Base-by-base conservation (phyloP, 2,113 vertebrate genomes). In the Pteropus alecto region DNA sequence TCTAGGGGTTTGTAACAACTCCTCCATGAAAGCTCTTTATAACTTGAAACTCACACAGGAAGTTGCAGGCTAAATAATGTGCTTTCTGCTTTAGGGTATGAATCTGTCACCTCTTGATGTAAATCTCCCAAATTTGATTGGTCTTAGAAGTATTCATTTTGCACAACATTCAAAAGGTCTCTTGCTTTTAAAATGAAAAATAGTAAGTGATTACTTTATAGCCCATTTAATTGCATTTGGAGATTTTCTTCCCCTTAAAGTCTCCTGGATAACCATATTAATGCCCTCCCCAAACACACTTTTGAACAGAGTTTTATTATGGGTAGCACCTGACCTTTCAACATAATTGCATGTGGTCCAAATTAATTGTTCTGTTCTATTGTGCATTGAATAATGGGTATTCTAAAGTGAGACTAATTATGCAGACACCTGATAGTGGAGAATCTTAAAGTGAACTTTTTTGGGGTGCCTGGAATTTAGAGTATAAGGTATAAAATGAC, bases 281-380 rank as follows among this genome's bases (percentile, higher is more conserved):
- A 93, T 21, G 30, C 41, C 93, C 88, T 97, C 96, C 76, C 94
- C 0, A 92, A 83, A 67, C 83, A 68, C 94, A 63, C 46, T 90
- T 76, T 63, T 88, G 82, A 97, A 90, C 6, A 96, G 89, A 81
- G 61, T 98, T 97, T 97, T 95, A 21, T 70, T 84, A 43, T 13
- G 77, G 48, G 15, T 97, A 97, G 93, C 93, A 97, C 89, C 97
- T 97, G 95, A 98, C 97, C 97, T 98, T 98, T 98, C 96, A 90
- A 89, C 94, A 90, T 97, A 56, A 7, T 38, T 90, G 90, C 96
- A 95, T 97, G 95, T 68, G 38, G 5, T n/a, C 77, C 96, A 97
- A 97, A 97, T 97, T 95, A 97, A 97, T 89, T 85, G 95, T 96
- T 96, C 10, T 74, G 96, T 88, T 96, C 93, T 97, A 70, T 87